Percentiles rank a stretch among this genome's conserved stretches.
These are phyloP conservation scores for Peromyscus leucopus DNA, from an alignment of 2,113 vertebrate genomes.

Conservation along the genomic window DNA sequence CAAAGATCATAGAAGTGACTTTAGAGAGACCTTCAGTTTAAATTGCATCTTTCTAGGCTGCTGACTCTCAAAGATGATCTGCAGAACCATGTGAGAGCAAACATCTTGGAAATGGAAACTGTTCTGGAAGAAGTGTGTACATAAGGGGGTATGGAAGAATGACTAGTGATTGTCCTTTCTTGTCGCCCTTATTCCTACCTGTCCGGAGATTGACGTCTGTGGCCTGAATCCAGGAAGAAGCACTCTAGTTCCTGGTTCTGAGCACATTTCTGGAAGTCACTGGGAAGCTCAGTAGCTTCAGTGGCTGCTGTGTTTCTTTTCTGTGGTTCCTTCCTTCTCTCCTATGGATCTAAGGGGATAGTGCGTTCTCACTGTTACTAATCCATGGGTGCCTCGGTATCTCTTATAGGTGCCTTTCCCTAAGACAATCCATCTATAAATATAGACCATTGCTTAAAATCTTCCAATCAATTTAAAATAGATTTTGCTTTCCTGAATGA, in stretches of 20 bases:
- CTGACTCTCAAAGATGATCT: conserved; percentile 48
- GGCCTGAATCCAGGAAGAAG: not conserved
- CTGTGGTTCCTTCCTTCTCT: too few relatives aligned
- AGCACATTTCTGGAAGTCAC: not conserved
- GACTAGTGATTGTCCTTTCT: not conserved
- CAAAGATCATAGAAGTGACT: conserved; percentile 75
- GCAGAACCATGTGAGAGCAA: not conserved
- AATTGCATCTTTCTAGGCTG: conserved; percentile 70
- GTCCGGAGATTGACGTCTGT: not conserved
- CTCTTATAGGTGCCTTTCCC: not conserved
- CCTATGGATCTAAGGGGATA: not conserved
- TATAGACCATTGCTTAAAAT: not conserved
- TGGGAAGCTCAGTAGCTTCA: accelerated
- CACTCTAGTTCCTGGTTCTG: not conserved
- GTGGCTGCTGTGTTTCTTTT: too few relatives aligned
- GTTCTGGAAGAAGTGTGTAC: not conserved
- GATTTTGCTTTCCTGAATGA: not conserved
- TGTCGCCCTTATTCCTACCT: not conserved
- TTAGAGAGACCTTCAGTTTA: conserved; percentile 70
- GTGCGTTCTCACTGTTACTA: not conserved
- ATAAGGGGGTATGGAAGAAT: not conserved
- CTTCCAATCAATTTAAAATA: not conserved
- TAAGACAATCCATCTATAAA: not conserved
- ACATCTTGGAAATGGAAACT: not conserved
- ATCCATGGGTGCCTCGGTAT: not conserved